phyloP scores from a whole-genome alignment of 37 sponge, comb jelly and placozoan species.

The Tethya wilhelma region DNA sequence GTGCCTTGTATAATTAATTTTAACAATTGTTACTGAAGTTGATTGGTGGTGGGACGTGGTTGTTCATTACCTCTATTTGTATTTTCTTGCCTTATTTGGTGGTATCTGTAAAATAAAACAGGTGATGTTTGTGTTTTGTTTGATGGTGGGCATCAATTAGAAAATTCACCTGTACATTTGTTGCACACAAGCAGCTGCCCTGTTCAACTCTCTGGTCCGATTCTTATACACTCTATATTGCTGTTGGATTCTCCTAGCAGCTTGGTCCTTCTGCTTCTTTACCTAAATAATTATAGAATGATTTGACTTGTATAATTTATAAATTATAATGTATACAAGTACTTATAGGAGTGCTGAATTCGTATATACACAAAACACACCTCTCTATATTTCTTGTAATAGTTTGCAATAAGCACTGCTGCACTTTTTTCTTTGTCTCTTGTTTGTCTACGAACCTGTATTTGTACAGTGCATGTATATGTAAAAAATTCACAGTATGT shows the following conservation, averaged over 20 bases:
- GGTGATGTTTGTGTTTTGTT: not conserved
- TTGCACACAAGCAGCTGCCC: slow-evolving; percentile 57
- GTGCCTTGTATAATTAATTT: too few relatives aligned
- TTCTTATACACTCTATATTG: slow-evolving; percentile 45
- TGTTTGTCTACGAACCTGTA: slow-evolving; percentile 21
- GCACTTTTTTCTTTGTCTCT: slow-evolving; percentile 50
- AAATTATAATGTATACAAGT: not conserved
- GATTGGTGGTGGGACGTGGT: too few relatives aligned
- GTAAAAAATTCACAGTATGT: not conserved
- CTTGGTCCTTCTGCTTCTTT: slow-evolving; percentile 39
- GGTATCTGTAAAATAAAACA: not conserved
- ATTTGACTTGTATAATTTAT: not conserved
- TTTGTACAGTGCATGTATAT: not conserved
- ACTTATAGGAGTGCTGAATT: not conserved
- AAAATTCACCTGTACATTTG: slow-evolving; percentile 68
- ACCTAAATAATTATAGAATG: not conserved
- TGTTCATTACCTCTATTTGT: not conserved
- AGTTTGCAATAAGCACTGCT: slow-evolving; percentile 57
- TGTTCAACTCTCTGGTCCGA: slow-evolving; percentile 49
- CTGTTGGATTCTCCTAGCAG: slow-evolving; percentile 57
- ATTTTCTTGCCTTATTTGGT: not conserved
- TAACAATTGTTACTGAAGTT: not conserved
- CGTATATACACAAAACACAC: slow-evolving; percentile 7
- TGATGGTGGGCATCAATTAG: not conserved
- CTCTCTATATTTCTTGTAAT: slow-evolving; percentile 62